Evolutionary conservation across 2,113 vertebrate species (phyloP).

Genomic region (Urocitellus parryii): DNA sequence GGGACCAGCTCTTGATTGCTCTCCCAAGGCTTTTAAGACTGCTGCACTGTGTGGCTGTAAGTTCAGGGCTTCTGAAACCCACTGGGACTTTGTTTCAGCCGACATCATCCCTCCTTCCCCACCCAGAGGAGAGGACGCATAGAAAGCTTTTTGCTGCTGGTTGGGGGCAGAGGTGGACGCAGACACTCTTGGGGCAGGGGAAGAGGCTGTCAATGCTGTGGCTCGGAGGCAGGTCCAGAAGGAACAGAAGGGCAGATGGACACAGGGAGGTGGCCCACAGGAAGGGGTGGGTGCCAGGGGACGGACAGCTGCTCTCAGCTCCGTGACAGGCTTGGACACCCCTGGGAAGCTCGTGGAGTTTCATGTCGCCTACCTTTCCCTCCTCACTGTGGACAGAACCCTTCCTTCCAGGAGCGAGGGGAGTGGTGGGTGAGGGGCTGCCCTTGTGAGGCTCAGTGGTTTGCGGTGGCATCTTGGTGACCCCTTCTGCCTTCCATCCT

Average conservation of each 20-base stretch:
- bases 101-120: neutral
- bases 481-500: neutral
- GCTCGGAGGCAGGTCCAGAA: neutral
- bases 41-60: neutral
- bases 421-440: fast-evolving
- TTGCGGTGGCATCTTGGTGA: neutral
- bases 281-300: neutral
- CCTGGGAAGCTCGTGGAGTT: fast-evolving
- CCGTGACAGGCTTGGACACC: neutral
- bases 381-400: neutral
- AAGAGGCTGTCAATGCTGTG: neutral
- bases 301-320: neutral
- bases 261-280: too few relatives aligned
- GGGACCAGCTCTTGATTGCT: neutral
- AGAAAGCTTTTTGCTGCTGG: neutral
- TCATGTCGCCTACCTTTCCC: neutral
- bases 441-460: too few relatives aligned
- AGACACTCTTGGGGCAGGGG: neutral
- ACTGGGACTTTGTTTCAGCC: neutral
- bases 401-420: neutral
- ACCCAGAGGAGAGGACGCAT: fast-evolving
- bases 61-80: neutral
- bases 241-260: neutral
- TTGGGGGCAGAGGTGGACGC: neutral
- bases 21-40: neutral